Base-by-base conservation (phyloP, 1,140 invertebrate genomes). In the Lordiphosa mommai region DNA sequence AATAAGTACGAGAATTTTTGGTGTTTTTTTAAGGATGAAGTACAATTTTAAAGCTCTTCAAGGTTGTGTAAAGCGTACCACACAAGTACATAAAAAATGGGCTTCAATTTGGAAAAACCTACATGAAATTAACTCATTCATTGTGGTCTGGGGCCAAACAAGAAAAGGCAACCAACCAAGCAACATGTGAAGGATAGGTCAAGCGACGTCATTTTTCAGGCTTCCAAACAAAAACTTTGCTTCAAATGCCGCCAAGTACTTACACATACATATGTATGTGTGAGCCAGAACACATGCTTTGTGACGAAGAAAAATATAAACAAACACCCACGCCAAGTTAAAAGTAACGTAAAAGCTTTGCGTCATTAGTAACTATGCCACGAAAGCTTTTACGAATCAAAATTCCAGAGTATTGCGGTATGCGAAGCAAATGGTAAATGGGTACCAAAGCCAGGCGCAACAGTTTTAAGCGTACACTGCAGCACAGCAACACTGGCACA, bases 81-180 rank as follows among this genome's bases (percentile, higher is more conserved):
- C 58, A 52, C 51, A 71, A 36, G 40, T 43, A 56, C 51, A 58
- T 80, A 57, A 82, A 49, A 80, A 80, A 80, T 71, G 76, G 47
- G 48, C 17, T 43, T 52, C 52, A 71, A 56, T 70, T 70, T 82
- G 27, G 50, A 17, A 17, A 61, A 52, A 36, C 66, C 64, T 61
- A 82, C 74, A 70, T 79, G 51, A 82, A 82, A 79, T 79, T 74
- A 79, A 79, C 74, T 82, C 76, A 79, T 79, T 79, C 70, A 57
- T 82, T 79, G 76, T 51, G 74, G 74, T 60, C 37, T 33, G 61
- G 63, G 53, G 68, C 57, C 1, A 27, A 73, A 82, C 70, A 79
- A 74, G 65, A 66, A 56, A 32, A 72, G 37, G 55, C 30, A 34
- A 57, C 43, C 32, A 52, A 41, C 57, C 71, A 27, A 27, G 23